These are phyloP conservation scores for Drosophila ochracea DNA, from an alignment of 2,888 invertebrate species.

Conservation along the genomic window DNA sequence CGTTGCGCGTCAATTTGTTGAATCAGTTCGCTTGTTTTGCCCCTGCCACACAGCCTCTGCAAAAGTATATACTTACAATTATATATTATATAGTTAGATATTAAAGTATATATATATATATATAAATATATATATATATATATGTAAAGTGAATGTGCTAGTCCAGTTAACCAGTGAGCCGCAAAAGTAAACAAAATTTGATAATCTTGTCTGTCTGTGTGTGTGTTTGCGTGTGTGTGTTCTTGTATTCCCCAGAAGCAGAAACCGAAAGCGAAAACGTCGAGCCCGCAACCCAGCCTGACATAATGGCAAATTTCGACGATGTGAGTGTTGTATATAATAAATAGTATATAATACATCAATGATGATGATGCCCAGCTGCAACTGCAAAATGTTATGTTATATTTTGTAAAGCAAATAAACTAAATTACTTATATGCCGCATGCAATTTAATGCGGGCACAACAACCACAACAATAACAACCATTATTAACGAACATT, in stretches of 20 bases:
- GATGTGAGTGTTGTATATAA: constrained; percentile 81
- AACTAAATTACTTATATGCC: constrained; percentile 28
- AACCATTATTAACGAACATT: constrained; percentile 64
- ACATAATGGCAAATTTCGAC: constrained; percentile 83
- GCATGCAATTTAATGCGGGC: constrained; percentile 56
- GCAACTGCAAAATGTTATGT: constrained; percentile 46
- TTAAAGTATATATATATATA: not conserved
- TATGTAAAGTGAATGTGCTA: constrained; percentile 57
- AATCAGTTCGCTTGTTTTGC: constrained; percentile 33
- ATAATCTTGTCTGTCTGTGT: constrained; percentile 33
- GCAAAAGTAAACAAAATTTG: constrained; percentile 37
- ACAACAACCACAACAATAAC: constrained; percentile 33
- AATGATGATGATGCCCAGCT: constrained; percentile 16
- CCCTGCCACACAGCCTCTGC: constrained; percentile 13
- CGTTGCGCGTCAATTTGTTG: constrained; percentile 21
- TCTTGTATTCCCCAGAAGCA: constrained; percentile 66
- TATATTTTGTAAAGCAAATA: constrained; percentile 43
- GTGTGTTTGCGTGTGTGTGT: constrained; percentile 34
- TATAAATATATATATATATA: too few species aligned
- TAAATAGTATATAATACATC: not conserved
- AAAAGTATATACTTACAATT: constrained; percentile 40
- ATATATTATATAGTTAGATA: constrained; percentile 4
- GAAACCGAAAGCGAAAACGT: constrained; percentile 65
- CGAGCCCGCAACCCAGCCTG: constrained; percentile 57
- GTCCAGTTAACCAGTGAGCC: constrained; percentile 21